Evolutionary conservation across 2,113 vertebrate species (phyloP).

Genomic region (Semicossyphus pulcher): DNA sequence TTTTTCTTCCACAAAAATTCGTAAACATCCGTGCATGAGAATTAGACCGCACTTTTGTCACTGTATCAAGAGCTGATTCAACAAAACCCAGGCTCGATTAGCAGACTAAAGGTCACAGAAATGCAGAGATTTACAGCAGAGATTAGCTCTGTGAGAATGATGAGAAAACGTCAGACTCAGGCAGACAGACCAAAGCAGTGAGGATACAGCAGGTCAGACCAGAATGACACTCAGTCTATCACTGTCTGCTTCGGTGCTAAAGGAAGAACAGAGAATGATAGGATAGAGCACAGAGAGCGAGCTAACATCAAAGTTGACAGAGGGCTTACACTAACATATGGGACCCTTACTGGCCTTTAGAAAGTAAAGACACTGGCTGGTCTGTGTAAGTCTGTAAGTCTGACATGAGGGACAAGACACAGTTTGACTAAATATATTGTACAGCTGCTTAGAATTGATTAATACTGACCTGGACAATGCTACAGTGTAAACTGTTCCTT

Average conservation of each 20-base stretch:
- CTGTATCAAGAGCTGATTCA: not conserved
- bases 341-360: not conserved
- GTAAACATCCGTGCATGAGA: too few relatives aligned
- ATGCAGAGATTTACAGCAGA: constrained; percentile 9
- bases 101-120: not conserved
- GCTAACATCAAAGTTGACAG: constrained; percentile 4
- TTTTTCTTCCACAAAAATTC: too few relatives aligned
- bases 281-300: not conserved
- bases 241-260: constrained; percentile 5
- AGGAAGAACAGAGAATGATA: constrained; percentile 17
- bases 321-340: not conserved
- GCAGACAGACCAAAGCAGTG: constrained; percentile 32
- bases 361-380: not conserved
- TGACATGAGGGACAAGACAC: not conserved
- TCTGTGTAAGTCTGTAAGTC: not conserved
- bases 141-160: constrained; percentile 7
- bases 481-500: too few relatives aligned
- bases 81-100: not conserved
- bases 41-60: not conserved
- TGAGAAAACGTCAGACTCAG: constrained; percentile 25
- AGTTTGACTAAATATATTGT: not conserved
- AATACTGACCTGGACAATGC: not conserved
- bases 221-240: constrained; percentile 37
- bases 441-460: too few relatives aligned
- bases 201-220: constrained; percentile 16